Base-by-base conservation (phyloP, 2,888 invertebrate genomes). In the Ceratothoa steindachneri region DNA sequence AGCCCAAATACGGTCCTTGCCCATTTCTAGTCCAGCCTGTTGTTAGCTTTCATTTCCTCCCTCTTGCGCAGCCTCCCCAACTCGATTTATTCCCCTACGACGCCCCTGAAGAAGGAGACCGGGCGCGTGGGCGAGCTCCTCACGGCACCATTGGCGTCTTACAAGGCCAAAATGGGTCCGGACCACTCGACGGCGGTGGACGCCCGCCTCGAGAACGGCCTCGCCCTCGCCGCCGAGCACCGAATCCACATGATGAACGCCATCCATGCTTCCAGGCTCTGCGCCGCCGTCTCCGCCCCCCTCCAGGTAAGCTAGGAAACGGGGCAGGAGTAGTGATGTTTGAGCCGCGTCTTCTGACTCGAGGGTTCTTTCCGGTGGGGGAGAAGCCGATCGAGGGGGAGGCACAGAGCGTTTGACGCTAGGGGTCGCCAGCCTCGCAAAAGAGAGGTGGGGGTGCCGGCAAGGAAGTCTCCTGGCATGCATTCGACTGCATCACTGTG, bases 141-240 rank as follows among this genome's bases (percentile, higher is more conserved):
- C 2, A 30, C 51, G 28, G 67, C 70, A 3, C 72, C 74, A 0
- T 51, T 73, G 27, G 67, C 72, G 27, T 30, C 74, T 5, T 69
- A 76, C 53, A 72, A 72, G 7, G 60, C 22, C 31, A 60, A 64
- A 28, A 31, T 64, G 2, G 77, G 76, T 22, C 74, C 77, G 31
- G 80, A 75, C 19, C 82, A 84, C 65, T 84, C 84, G 12, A 87
- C 89, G 80, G 90, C 92, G 1, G 87, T 91, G 83, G 92, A 93
- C 84, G 88, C 90, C 12, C 88, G 95, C 64, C 85, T 94, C 53
- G 93, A 94, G 82, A 88, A 89, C 80, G 92, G 93, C 0, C 89
- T 93, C 12, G 92, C 93, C 81, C 88, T 90, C 41, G 88, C 89
- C 71, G 89, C 92, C 19, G 94, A 94, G 84, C 89, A 93, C 24